phyloP scores from a whole-genome alignment of 2,888 invertebrate species.

The Ormyrus thymus region DNA sequence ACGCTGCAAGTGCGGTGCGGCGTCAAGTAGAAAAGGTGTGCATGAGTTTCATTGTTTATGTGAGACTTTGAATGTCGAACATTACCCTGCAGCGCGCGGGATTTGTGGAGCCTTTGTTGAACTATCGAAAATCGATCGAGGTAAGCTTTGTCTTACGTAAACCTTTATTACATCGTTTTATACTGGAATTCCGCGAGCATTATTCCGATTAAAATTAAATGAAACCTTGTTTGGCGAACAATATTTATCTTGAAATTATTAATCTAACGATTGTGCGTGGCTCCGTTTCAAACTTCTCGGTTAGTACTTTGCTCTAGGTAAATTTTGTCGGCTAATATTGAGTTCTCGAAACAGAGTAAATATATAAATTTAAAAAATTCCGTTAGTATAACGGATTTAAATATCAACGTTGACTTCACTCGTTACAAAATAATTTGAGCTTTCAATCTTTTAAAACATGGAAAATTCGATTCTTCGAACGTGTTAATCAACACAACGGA shows the following conservation, averaged over 20 bases:
- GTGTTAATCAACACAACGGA: constrained; percentile 3
- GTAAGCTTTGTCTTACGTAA: constrained; percentile 25
- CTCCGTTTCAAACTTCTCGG: too few species aligned
- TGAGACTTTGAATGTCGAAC: constrained; percentile 36
- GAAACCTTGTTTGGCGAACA: too few species aligned
- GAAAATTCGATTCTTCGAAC: not conserved
- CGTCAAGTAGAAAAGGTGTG: constrained; percentile 2
- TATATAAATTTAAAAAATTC: too few species aligned
- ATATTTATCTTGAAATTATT: too few species aligned
- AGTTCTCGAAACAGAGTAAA: too few species aligned
- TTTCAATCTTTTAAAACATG: too few species aligned
- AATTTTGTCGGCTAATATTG: too few species aligned
- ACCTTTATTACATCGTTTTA: constrained; percentile 26
- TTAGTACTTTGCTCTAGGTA: too few species aligned
- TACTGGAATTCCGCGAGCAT: not conserved
- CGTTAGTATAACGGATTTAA: too few species aligned
- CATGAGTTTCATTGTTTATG: constrained; percentile 36
- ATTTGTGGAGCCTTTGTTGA: constrained; percentile 43
- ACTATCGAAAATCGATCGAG: constrained; percentile 43
- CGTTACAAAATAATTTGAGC: too few species aligned
- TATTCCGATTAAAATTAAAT: not conserved
- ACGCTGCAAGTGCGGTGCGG: not conserved
- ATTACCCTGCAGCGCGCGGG: constrained; percentile 18
- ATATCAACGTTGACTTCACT: too few species aligned
- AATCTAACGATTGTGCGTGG: too few species aligned